Percentiles rank a stretch among this genome's conserved stretches.
Evolutionary conservation across 2,797 vertebrate species (phyloP).

Genomic region (Schizopygopsis malacanthus): DNA sequence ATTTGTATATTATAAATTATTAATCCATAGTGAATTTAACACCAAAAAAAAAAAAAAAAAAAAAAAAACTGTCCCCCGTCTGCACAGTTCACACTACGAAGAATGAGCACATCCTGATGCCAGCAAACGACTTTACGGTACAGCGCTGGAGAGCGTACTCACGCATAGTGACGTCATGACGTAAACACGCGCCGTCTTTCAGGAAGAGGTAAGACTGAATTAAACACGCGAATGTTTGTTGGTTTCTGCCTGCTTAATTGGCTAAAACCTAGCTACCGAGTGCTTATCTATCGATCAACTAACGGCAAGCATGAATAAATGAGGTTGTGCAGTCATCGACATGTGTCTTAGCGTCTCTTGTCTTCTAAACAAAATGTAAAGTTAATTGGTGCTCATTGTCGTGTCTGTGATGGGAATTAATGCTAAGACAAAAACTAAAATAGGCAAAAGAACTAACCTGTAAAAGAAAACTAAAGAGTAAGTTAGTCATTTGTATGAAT

Average conservation of each 20-base stretch:
- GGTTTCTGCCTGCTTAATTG: not conserved
- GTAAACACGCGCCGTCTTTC: slow-evolving; percentile 32
- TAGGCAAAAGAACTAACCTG: not conserved
- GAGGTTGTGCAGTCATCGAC: not conserved
- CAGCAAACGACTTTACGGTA: not conserved
- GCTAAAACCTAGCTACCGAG: not conserved
- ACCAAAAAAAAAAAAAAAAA: not conserved
- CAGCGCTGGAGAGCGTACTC: not conserved
- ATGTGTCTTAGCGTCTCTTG: not conserved
- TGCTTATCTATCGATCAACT: not conserved
- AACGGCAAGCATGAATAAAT: not conserved
- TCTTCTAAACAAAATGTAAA: not conserved
- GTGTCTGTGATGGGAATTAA: not conserved
- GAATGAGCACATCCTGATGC: not conserved
- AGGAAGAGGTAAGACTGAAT: slow-evolving; percentile 62
- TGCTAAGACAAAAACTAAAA: no score
- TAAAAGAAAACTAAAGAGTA: not conserved
- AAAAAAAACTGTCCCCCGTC: not conserved
- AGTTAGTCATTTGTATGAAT: not conserved
- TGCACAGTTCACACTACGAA: not conserved
- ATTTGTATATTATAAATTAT: not conserved
- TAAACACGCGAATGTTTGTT: not conserved
- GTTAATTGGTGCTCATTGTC: not conserved
- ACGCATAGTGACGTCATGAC: slow-evolving; percentile 37
- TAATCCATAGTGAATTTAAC: not conserved